A percentile compares a stretch with the other conserved stretches of the same genome.
phyloP scores from a whole-genome alignment of 2,888 invertebrate species.

The Campaea margaritaria region DNA sequence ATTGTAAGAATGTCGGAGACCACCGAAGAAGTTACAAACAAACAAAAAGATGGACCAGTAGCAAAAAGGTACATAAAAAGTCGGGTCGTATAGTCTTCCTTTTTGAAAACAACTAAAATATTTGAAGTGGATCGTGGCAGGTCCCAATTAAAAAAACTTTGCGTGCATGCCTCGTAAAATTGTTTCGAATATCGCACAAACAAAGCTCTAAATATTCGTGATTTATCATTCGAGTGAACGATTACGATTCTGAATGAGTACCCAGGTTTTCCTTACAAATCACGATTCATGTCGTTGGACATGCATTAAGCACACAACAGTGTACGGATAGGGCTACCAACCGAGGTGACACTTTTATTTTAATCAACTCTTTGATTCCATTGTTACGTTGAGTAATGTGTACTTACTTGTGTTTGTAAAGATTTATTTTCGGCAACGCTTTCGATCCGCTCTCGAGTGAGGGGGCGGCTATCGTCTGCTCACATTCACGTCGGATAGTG shows the following conservation, averaged over 20 bases:
- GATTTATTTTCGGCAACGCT: slow-evolving; percentile 62
- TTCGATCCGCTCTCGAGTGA: slow-evolving; percentile 52
- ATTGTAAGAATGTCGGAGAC: slow-evolving; percentile 25
- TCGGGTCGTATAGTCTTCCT: slow-evolving; percentile 20
- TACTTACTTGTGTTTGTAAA: slow-evolving; percentile 56
- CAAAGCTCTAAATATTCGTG: slow-evolving; percentile 29
- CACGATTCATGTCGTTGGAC: slow-evolving; percentile 25
- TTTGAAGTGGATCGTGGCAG: slow-evolving; percentile 23
- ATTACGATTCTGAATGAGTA: slow-evolving; percentile 28
- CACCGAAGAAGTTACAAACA: slow-evolving; percentile 33
- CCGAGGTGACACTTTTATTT: slow-evolving; percentile 44
- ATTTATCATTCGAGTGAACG: slow-evolving; percentile 27
- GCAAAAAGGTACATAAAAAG: slow-evolving; percentile 29
- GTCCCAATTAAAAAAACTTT: slow-evolving; percentile 21
- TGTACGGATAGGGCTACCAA: slow-evolving; percentile 38
- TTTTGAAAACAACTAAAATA: slow-evolving; percentile 30
- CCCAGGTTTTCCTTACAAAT: slow-evolving; percentile 29
- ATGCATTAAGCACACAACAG: slow-evolving; percentile 26
- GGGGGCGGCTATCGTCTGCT: slow-evolving; percentile 53
- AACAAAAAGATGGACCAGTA: slow-evolving; percentile 28
- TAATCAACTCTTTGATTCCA: slow-evolving; percentile 50
- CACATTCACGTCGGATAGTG: slow-evolving; percentile 53
- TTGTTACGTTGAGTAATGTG: slow-evolving; percentile 42
- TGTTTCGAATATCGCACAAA: slow-evolving; percentile 27
- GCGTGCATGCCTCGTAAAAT: slow-evolving; percentile 21